phyloP scores from a whole-genome alignment of 2,113 vertebrate genomes.

The Arothron firmamentum region DNA sequence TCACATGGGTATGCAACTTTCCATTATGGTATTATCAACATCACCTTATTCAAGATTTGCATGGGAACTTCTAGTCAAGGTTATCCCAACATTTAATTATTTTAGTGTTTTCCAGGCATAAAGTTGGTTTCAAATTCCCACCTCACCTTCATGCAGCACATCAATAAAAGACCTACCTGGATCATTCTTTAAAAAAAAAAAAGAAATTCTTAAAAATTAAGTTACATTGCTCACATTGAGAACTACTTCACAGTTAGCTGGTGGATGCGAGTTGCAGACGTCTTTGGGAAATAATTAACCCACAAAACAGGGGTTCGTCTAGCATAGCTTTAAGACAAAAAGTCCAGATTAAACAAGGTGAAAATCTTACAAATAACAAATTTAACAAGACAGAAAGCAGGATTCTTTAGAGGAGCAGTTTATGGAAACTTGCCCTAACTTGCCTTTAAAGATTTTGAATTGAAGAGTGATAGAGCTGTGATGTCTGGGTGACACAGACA shows the following conservation, averaged over 20 bases:
- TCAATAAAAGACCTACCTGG: conserved; percentile 25
- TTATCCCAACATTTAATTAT: neutral
- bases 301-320: too few relatives aligned
- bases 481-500: neutral
- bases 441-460: conserved; percentile 1
- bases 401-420: conserved; percentile 4
- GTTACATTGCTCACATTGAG: conserved; percentile 1
- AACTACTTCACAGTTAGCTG: neutral
- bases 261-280: conserved; percentile 14
- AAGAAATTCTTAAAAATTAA: conserved; percentile 12
- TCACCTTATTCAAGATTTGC: neutral
- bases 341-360: conserved; percentile 5
- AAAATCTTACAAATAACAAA: conserved; percentile 1
- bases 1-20: conserved; percentile 14
- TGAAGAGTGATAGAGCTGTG: neutral
- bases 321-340: conserved; percentile 11
- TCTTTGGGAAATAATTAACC: conserved; percentile 5
- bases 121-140: neutral
- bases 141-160: conserved; percentile 32
- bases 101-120: neutral
- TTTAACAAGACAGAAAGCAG: conserved; percentile 19
- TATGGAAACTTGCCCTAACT: neutral
- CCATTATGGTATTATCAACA: neutral
- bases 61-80: neutral
- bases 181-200: neutral